Percentiles rank a stretch among this genome's conserved stretches.
phyloP scores from a whole-genome alignment of 2,888 invertebrate species.

The Amaurobius ferox region DNA sequence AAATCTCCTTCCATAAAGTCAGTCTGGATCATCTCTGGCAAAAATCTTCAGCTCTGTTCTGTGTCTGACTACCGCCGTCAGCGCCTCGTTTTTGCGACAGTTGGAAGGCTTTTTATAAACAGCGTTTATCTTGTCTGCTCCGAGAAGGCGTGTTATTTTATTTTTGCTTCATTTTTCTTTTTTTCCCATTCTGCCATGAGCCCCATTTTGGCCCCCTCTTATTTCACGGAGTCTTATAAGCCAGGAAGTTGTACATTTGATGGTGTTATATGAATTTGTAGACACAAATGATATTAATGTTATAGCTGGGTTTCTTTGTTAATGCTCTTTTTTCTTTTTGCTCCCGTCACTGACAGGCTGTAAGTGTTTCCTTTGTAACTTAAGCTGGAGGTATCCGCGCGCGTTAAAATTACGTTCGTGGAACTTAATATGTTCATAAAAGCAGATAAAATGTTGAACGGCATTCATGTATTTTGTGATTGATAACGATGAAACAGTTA shows the following conservation, averaged over 20 bases:
- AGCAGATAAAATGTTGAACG: too few relatives aligned
- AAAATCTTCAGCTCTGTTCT: constrained; percentile 22
- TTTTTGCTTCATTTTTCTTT: constrained; percentile 1
- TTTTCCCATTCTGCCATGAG: not conserved
- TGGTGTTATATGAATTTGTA: constrained; percentile 14
- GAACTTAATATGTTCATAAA: too few relatives aligned
- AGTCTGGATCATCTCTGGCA: not conserved
- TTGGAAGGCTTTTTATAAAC: constrained; percentile 60
- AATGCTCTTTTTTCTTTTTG: not conserved
- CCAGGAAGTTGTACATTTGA: constrained; percentile 13
- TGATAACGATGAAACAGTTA: too few relatives aligned
- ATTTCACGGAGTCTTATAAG: not conserved
- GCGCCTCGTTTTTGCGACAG: constrained; percentile 48
- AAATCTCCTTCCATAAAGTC: not conserved
- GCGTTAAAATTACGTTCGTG: too few relatives aligned
- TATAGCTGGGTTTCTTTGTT: not conserved
- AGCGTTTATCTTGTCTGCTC: constrained; percentile 55
- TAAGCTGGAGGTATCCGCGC: too few relatives aligned
- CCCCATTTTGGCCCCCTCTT: not conserved
- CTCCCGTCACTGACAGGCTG: not conserved
- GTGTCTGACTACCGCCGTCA: constrained; percentile 54
- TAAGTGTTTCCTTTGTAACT: not conserved
- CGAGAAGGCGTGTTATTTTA: not conserved
- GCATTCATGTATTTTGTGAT: too few relatives aligned
- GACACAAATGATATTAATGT: constrained; percentile 11